Base-by-base conservation (phyloP, 1,140 invertebrate species). In the Drosophila pallidifrons region DNA sequence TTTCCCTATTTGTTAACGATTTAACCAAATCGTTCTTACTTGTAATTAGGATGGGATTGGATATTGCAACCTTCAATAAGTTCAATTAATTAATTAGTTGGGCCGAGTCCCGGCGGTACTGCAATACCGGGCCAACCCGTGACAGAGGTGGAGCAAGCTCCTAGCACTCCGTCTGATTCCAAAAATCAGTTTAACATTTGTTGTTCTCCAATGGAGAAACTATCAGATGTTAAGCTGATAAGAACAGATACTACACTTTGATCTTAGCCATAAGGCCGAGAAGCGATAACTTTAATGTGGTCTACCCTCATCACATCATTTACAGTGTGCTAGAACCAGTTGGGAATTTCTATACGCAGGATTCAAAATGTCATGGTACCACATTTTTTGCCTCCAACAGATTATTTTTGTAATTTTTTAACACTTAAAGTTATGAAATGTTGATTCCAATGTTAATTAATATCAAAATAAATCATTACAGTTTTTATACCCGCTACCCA, bases 201-300 rank as follows among this genome's bases (percentile, higher is more conserved):
- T 94, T 94, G 93, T 92, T 91, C 91, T 93, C 92, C 94, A 90
- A 94, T 95, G 93, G 92, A 91, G 92, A 91, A 92, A 93, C 94
- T 94, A 94, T 94, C 94, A 95, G 94, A 95, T 94, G 94, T 94
- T 95, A 94, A 95, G 94, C 94, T 94, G 93, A 94, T 94, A 94
- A 95, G 94, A 95, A 95, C 94, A 94, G 94, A 94, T 93, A 93
- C 93, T 93, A 93, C 93, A 93, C 93, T 93, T 93, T 43, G 61
- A 77, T 73, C 79, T 93, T 92, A 93, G 93, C 92, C 92, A 92
- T 89, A 91, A 92, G 92, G 92, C 92, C 92, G 91, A 93, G 92
- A 93, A 92, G 91, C 79, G 81, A 82, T 85, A 85, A 81, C 72
- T 60, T 1, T 3, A 7, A n/a, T 3, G 3, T 8, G 5, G 2